phyloP scores from a whole-genome alignment of 2,888 invertebrate genomes.

The Halocaridina rubra region DNA sequence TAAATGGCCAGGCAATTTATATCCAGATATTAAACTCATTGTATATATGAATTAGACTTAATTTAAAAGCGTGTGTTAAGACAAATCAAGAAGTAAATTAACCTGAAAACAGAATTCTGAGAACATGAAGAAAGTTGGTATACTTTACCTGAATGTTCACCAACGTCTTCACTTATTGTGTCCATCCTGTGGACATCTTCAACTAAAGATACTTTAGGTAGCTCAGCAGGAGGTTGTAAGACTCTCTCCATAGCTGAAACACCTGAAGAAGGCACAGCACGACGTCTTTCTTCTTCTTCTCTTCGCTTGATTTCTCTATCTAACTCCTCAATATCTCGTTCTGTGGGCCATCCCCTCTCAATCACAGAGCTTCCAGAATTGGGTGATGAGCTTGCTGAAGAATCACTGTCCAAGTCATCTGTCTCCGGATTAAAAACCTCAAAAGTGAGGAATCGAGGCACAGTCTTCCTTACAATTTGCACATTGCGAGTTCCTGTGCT shows the following conservation, averaged over 20 bases:
- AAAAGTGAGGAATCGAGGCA: slow-evolving; percentile 81
- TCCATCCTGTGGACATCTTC: slow-evolving; percentile 63
- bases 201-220: slow-evolving; percentile 59
- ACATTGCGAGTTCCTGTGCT: slow-evolving; percentile 51
- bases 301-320: slow-evolving; percentile 58
- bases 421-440: slow-evolving; percentile 91
- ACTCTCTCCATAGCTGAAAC: not conserved
- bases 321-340: slow-evolving; percentile 62
- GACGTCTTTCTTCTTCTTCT: slow-evolving; percentile 55
- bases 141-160: slow-evolving; percentile 44
- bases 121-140: too few relatives aligned
- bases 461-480: slow-evolving; percentile 65
- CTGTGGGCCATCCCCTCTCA: slow-evolving; percentile 68
- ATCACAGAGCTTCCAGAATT: slow-evolving; percentile 62
- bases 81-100: too few relatives aligned
- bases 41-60: too few relatives aligned
- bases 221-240: slow-evolving; percentile 46
- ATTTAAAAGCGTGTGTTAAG: too few relatives aligned
- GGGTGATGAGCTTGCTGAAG: slow-evolving; percentile 73
- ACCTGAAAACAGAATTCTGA: too few relatives aligned
- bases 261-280: slow-evolving; percentile 18
- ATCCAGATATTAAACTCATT: too few relatives aligned
- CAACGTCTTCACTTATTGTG: slow-evolving; percentile 59
- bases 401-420: slow-evolving; percentile 90
- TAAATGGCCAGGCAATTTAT: too few relatives aligned